Conservation (phyloP, 2,888 invertebrate species). For the Polymixis lichenea region DNA sequence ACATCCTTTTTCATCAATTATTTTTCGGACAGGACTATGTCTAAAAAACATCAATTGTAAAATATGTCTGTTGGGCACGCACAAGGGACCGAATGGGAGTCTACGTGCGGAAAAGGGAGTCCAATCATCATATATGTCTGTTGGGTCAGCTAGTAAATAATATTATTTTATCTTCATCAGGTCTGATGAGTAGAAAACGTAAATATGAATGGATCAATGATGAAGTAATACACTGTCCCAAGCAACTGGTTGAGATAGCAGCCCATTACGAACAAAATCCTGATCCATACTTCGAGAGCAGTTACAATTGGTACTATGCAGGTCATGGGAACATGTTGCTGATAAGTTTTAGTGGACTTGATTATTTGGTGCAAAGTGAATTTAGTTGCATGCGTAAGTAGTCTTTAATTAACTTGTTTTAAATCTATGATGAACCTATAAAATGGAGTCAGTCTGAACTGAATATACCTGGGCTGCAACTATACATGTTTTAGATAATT, state of each 20-base stretch:
- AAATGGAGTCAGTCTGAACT: neutral
- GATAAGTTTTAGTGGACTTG: conserved; percentile 73
- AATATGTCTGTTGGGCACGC: too few species aligned
- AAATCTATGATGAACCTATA: neutral
- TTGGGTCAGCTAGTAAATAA: neutral
- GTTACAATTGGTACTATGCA: conserved; percentile 87
- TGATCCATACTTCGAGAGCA: conserved; percentile 80
- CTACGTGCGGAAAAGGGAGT: too few species aligned
- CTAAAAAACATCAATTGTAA: too few species aligned
- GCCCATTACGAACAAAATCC: conserved; percentile 82
- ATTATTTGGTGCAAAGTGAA: conserved; percentile 83
- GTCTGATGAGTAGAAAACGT: conserved; percentile 53
- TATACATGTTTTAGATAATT: neutral
- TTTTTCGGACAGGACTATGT: too few species aligned
- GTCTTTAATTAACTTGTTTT: neutral
- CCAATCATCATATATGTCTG: too few species aligned
- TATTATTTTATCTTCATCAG: conserved; percentile 24
- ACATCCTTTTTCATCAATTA: too few species aligned
- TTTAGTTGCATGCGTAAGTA: conserved; percentile 83
- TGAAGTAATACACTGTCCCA: conserved; percentile 81
- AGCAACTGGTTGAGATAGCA: conserved; percentile 80
- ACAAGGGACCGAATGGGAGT: too few species aligned
- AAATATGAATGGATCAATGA: conserved; percentile 76
- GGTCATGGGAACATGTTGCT: conserved; percentile 84
- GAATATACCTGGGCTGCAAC: too few species aligned